Evolutionary conservation across 2,113 vertebrate species (phyloP).

Genomic region (Xiphias gladius): DNA sequence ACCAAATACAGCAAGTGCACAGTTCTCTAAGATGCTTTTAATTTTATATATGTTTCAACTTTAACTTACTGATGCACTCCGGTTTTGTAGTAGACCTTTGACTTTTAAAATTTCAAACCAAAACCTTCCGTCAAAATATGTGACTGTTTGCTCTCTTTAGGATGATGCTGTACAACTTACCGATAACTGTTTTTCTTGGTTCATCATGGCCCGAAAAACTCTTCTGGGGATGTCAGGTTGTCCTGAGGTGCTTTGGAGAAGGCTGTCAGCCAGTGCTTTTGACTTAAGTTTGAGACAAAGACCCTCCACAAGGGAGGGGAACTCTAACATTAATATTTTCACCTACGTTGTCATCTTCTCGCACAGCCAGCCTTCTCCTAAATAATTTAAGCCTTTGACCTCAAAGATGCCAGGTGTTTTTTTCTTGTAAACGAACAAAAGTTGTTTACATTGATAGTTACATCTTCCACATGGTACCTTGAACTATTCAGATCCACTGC

Average conservation of each 20-base stretch:
- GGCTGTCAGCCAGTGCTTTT: slow-evolving; percentile 35
- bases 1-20: slow-evolving; percentile 10
- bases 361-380: neutral
- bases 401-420: neutral
- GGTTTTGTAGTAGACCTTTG: slow-evolving; percentile 6
- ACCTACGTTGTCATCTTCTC: neutral
- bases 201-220: slow-evolving; percentile 20
- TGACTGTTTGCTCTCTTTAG: neutral
- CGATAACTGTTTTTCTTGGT: slow-evolving; percentile 27
- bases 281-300: slow-evolving; percentile 33
- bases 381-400: neutral
- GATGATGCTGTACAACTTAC: slow-evolving; percentile 29
- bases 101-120: neutral
- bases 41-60: slow-evolving; percentile 16
- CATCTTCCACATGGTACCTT: neutral
- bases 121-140: neutral
- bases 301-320: neutral
- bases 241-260: slow-evolving; percentile 15
- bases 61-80: neutral
- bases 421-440: neutral
- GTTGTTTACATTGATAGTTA: neutral
- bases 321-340: slow-evolving; percentile 33
- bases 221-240: slow-evolving; percentile 40
- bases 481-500: neutral
- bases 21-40: slow-evolving; percentile 3